These are phyloP conservation scores for Drosophila sordidapex DNA, from an alignment of 2,888 invertebrate genomes.

Conservation along the genomic window DNA sequence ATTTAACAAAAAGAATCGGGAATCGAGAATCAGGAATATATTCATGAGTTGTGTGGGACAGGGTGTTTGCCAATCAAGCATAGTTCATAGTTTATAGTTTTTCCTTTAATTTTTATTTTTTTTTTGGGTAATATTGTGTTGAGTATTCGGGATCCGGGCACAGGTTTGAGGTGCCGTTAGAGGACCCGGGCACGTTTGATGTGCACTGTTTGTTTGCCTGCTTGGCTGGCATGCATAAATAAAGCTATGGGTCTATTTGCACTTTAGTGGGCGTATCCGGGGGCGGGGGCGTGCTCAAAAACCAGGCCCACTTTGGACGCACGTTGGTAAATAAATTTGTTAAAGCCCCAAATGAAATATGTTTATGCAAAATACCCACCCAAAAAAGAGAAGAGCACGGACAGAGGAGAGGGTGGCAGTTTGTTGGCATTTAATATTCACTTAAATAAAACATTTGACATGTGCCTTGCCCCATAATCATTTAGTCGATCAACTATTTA, in stretches of 20 bases:
- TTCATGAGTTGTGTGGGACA: neutral
- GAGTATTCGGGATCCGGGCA: neutral
- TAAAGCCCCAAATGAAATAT: constrained; percentile 70
- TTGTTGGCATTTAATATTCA: constrained; percentile 74
- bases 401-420: constrained; percentile 27
- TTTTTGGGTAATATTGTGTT: constrained; percentile 26
- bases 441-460: constrained; percentile 75
- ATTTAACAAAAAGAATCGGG: neutral
- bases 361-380: constrained; percentile 55
- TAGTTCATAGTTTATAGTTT: neutral
- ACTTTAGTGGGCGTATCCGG: constrained; percentile 37
- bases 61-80: constrained; percentile 2
- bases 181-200: constrained; percentile 68
- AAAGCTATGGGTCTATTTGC: constrained; percentile 65
- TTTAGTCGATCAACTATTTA: constrained; percentile 47
- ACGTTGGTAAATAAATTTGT: constrained; percentile 70
- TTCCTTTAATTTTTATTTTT: neutral
- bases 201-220: constrained; percentile 56
- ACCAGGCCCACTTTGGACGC: constrained; percentile 30
- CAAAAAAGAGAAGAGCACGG: constrained; percentile 22
- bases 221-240: constrained; percentile 63
- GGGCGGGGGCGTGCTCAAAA: constrained; percentile 9
- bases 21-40: too few species aligned
- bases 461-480: constrained; percentile 43
- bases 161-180: constrained; percentile 31